Conservation (phyloP, 2,113 vertebrate genomes). For the Picathartes gymnocephalus region DNA sequence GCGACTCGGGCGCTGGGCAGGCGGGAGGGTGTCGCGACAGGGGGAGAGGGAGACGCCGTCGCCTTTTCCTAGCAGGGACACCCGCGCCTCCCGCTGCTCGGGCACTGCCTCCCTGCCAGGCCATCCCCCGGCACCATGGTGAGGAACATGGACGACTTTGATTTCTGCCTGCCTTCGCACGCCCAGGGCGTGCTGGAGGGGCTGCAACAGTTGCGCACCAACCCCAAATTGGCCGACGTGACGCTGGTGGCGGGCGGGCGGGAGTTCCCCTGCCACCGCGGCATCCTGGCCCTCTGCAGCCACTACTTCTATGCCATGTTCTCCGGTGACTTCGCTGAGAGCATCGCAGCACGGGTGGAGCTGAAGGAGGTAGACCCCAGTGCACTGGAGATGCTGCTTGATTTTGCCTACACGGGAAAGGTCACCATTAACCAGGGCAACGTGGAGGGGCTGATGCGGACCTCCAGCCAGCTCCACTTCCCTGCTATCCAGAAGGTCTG, state of each 20-base stretch:
- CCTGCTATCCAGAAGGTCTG: constrained; percentile 86
- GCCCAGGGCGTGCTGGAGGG: constrained; percentile 88
- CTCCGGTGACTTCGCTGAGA: constrained; percentile 89
- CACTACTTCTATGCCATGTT: constrained; percentile 95
- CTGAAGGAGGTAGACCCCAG: constrained; percentile 83
- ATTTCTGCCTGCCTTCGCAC: constrained; percentile 90
- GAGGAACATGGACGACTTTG: constrained; percentile 89
- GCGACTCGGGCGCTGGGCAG: not conserved
- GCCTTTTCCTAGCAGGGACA: not conserved
- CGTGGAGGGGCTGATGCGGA: constrained; percentile 84
- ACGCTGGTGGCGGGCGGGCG: constrained; percentile 77
- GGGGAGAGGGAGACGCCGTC: not conserved
- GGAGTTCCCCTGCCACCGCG: constrained; percentile 93
- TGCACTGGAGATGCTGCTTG: constrained; percentile 76
- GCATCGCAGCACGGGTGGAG: constrained; percentile 86
- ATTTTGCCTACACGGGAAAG: constrained; percentile 93
- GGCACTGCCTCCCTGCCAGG: not conserved
- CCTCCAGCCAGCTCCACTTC: constrained; percentile 89
- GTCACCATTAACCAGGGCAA: constrained; percentile 93
- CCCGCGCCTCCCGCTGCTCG: fast-evolving
- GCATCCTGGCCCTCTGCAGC: constrained; percentile 91
- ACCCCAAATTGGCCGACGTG: constrained; percentile 88
- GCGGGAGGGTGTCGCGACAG: not conserved
- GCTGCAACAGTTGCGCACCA: constrained; percentile 79
- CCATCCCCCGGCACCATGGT: constrained; percentile 77